These are phyloP conservation scores for Mareca penelope DNA, from an alignment of 2,797 vertebrate genomes.

Conservation along the genomic window DNA sequence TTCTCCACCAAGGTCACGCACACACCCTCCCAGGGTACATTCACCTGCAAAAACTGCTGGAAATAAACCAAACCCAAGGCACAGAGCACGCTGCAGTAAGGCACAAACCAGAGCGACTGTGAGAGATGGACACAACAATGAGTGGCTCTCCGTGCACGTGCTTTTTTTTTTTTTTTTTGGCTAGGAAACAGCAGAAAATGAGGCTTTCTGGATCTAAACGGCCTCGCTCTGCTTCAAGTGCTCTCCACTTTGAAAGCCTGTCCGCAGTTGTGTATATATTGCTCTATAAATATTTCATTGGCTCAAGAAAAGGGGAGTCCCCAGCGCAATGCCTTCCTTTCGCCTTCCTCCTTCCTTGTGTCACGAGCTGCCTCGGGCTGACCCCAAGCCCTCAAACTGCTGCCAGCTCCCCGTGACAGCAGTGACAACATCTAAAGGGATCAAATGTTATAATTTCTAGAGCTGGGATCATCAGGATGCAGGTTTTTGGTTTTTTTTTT, in stretches of 20 bases:
- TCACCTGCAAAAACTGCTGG: background rate
- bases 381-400: background rate
- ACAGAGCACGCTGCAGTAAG: background rate
- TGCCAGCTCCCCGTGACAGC: background rate
- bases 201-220: background rate
- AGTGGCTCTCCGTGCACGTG: fast-evolving
- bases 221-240: background rate
- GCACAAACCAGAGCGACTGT: background rate
- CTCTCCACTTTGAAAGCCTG: conserved; percentile 4
- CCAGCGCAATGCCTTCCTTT: background rate
- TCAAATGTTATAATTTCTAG: background rate
- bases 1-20: fast-evolving
- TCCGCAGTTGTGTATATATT: background rate
- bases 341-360: background rate
- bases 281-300: background rate
- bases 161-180: background rate
- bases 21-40: background rate
- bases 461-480: background rate
- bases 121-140: background rate
- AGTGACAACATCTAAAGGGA: background rate
- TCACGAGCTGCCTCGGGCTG: background rate
- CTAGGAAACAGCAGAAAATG: background rate
- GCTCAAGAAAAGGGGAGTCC: background rate
- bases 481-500: background rate
- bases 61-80: background rate